These are phyloP conservation scores for Thamnophis elegans DNA, from an alignment of 2,797 vertebrate genomes.

Conservation along the genomic window DNA sequence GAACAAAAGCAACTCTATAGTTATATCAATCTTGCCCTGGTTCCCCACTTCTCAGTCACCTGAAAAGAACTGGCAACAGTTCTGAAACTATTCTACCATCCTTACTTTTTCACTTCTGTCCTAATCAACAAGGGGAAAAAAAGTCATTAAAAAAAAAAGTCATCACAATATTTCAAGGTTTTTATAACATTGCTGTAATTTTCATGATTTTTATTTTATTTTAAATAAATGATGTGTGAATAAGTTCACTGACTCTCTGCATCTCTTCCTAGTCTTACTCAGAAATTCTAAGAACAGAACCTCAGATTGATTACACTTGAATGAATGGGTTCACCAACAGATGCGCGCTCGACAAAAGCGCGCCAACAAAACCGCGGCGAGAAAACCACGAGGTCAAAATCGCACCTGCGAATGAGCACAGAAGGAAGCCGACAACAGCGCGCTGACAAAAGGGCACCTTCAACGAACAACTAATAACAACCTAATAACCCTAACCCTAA, in stretches of 20 bases:
- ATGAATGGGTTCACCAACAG: too few relatives aligned
- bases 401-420: too few relatives aligned
- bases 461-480: too few relatives aligned
- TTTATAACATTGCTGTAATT: background rate
- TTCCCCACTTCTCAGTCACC: background rate
- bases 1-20: background rate
- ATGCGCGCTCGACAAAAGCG: too few relatives aligned
- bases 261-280: background rate
- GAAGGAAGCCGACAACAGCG: too few relatives aligned
- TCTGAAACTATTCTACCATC: background rate
- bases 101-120: background rate
- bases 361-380: too few relatives aligned
- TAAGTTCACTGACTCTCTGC: background rate
- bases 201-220: background rate
- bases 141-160: background rate
- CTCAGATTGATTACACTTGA: background rate
- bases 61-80: background rate
- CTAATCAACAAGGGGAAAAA: background rate
- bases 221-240: background rate
- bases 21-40: background rate
- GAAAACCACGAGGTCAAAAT: too few relatives aligned
- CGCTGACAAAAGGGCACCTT: too few relatives aligned
- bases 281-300: background rate
- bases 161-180: background rate
- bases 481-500: too few relatives aligned